Percentiles rank a stretch among this genome's conserved stretches.
phyloP scores from a whole-genome alignment of 2,888 invertebrate species.

The Neoaliturus tenellus region DNA sequence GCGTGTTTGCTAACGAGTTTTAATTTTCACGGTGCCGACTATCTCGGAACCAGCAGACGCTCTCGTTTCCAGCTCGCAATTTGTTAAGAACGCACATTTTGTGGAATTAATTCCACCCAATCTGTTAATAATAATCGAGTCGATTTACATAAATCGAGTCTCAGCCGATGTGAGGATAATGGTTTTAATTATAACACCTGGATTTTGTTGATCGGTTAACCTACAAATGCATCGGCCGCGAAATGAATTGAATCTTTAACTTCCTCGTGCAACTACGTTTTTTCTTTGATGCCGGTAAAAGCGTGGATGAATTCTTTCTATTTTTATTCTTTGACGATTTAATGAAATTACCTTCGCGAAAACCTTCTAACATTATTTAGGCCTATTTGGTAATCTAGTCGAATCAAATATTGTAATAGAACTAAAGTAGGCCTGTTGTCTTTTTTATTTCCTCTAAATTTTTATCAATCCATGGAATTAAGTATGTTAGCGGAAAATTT shows the following conservation, averaged over 20 bases:
- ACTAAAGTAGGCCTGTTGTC: too few relatives aligned
- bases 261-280: neutral
- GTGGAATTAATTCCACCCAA: constrained; percentile 23
- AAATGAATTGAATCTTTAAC: constrained; percentile 15
- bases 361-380: too few relatives aligned
- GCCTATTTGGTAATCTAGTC: too few relatives aligned
- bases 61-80: neutral
- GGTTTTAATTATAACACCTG: constrained; percentile 22
- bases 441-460: too few relatives aligned
- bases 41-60: neutral
- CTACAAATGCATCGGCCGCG: neutral
- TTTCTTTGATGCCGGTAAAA: neutral
- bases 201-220: neutral
- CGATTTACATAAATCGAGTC: constrained; percentile 38
- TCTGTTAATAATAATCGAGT: constrained; percentile 42
- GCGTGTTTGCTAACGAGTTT: neutral
- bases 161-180: constrained; percentile 7
- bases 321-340: too few relatives aligned
- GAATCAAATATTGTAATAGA: too few relatives aligned
- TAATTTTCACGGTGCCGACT: neutral
- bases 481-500: too few relatives aligned
- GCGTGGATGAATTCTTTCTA: too few relatives aligned
- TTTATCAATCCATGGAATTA: too few relatives aligned
- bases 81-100: neutral
- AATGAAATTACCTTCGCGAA: too few relatives aligned